Evolutionary conservation across 2,797 vertebrate species (phyloP).

Genomic region (Pristis pectinata): DNA sequence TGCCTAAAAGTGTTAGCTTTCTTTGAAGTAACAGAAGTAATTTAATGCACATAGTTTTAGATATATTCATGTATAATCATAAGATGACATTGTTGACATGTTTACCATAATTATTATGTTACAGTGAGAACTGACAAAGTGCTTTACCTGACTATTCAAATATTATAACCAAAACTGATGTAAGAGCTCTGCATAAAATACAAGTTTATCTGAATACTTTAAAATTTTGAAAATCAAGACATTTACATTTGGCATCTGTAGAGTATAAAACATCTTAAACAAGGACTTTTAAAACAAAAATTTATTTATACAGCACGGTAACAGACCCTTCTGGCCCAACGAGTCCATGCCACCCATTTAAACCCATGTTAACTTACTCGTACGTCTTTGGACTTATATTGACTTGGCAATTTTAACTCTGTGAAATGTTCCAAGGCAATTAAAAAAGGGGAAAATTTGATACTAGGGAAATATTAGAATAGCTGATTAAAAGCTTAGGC

Average conservation of each 20-base stretch:
- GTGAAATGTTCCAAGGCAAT: too few relatives aligned
- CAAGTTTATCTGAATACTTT: not conserved
- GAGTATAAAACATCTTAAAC: too few relatives aligned
- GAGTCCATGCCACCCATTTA: too few relatives aligned
- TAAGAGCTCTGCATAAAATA: not conserved
- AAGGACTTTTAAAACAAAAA: too few relatives aligned
- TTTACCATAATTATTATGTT: not conserved
- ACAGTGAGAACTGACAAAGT: not conserved
- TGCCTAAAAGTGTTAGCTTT: not conserved
- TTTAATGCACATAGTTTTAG: not conserved
- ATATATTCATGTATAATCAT: not conserved
- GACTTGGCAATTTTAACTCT: too few relatives aligned
- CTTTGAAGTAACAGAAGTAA: not conserved
- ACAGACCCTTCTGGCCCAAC: too few relatives aligned
- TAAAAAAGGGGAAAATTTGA: too few relatives aligned
- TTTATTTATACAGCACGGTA: too few relatives aligned
- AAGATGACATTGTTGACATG: not conserved
- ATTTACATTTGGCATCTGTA: not conserved
- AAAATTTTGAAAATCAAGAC: not conserved
- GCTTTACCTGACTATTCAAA: not conserved
- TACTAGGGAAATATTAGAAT: too few relatives aligned
- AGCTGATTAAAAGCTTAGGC: too few relatives aligned
- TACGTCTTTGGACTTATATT: too few relatives aligned
- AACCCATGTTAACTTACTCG: too few relatives aligned
- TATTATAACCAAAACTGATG: not conserved